Base-by-base conservation (phyloP, 92 coral and sea anemone genomes). In the Phymanthus crucifer region DNA sequence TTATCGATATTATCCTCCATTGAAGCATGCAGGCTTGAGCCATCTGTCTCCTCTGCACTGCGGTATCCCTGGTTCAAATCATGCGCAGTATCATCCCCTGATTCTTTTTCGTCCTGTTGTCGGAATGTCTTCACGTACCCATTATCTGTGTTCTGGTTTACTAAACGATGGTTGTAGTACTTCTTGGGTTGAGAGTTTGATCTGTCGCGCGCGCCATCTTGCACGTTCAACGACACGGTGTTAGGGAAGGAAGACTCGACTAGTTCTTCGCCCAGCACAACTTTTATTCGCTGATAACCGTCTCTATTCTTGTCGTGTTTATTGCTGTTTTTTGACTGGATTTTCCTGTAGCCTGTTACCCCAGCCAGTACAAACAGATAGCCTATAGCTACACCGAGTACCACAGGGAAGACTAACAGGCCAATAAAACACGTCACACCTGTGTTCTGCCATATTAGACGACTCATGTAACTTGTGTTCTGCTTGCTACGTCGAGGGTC, bases 361-460 rank as follows among this genome's bases (percentile, higher is more conserved):
- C 94, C 92, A 21, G 90, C 90, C 14, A 95, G 77, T 7, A 95
- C 76, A 54, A 89, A 65, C 24, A 89, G 65, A 81, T 95, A 95
- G n/a, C 99, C 99, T 3, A 95, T 32, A 0, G 99, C 95, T n/a
- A 95, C 17, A 65, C 99, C 99, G 68, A 95, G 37, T 21, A 95
- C 78, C 40, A 95, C 86, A 76, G 99, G 99, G 57, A 95, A 83
- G 14, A 94, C 82, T 26, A 95, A 80, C 40, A 95, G 65, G 0
- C 95, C 97, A 35, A 86, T 77, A 35, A 95, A 79, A 61, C 99
- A 95, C 43, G 92, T 83, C 4, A 93, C 48, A 2, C 99, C 99
- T 19, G 97, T 93, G 86, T 95, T 94, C 73, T 93, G 95, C 88
- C 93, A 93, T 57, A 92, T 83, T 74, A 95, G 65, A 27, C 93